Conservation (phyloP, 2,797 vertebrate genomes). For the Hirundo rustica region DNA sequence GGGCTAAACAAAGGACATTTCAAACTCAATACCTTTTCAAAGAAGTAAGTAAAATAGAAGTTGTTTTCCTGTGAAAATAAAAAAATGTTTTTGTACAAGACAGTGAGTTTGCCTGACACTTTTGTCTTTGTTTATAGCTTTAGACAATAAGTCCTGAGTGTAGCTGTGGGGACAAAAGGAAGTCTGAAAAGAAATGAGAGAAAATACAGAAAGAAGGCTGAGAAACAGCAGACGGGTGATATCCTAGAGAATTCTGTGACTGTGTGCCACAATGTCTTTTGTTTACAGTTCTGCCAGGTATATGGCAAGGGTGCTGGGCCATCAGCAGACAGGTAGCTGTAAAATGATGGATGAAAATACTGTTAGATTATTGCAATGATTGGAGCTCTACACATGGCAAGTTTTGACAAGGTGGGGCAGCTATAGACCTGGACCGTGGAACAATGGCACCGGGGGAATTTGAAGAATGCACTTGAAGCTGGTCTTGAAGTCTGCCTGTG, state of each 20-base stretch:
- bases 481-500: background rate
- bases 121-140: background rate
- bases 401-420: background rate
- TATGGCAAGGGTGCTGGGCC: background rate
- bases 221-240: background rate
- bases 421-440: background rate
- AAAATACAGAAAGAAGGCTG: background rate
- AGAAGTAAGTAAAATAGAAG: background rate
- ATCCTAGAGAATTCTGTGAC: background rate
- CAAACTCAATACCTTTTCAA: background rate
- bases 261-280: background rate
- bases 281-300: background rate
- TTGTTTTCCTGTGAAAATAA: slow-evolving; percentile 54
- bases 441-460: background rate
- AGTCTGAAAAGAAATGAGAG: background rate
- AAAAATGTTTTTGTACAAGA: background rate
- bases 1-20: background rate
- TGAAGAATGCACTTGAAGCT: background rate
- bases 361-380: background rate
- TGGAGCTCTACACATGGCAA: background rate
- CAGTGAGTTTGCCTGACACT: background rate
- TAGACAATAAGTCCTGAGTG: background rate
- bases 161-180: background rate
- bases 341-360: background rate
- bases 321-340: background rate